phyloP scores from a whole-genome alignment of 1,140 invertebrate species.

The Aphelenchoides avenae region DNA sequence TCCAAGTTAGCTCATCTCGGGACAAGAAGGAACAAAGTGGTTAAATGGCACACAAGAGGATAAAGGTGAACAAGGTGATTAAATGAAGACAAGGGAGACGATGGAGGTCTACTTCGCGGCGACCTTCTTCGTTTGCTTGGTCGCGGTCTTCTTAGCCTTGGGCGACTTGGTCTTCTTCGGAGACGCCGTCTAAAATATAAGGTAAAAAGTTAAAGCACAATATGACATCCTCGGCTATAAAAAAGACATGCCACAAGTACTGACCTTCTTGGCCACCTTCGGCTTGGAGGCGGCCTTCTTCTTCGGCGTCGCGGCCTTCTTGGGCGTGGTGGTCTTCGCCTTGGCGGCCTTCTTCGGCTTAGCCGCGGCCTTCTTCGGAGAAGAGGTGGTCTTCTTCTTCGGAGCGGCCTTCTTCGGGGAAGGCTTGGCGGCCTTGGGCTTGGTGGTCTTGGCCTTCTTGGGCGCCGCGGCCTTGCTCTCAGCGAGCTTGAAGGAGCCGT shows the following conservation, averaged over 20 bases:
- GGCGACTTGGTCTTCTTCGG: neutral
- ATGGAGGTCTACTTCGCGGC: constrained; percentile 7
- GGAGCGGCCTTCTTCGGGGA: constrained; percentile 14
- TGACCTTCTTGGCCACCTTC: neutral
- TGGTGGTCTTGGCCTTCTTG: constrained; percentile 12
- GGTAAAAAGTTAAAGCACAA: too few relatives aligned
- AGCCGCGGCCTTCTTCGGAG: neutral
- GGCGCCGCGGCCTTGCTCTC: constrained; percentile 22
- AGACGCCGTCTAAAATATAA: neutral
- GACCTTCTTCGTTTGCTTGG: constrained; percentile 10
- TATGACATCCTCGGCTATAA: neutral
- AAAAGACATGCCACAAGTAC: neutral
- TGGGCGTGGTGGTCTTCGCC: constrained; percentile 27
- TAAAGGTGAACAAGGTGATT: too few relatives aligned
- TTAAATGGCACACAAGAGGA: too few relatives aligned
- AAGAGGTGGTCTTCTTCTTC: constrained; percentile 20
- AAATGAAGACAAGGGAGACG: too few relatives aligned
- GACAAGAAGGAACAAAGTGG: too few relatives aligned
- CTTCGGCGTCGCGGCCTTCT: constrained; percentile 37
- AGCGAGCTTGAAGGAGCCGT: constrained; percentile 42
- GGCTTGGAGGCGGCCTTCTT: constrained; percentile 31
- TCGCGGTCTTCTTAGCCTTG: too few relatives aligned
- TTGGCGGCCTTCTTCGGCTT: constrained; percentile 42
- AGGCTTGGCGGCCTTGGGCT: too few relatives aligned
- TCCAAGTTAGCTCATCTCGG: too few relatives aligned